Evolutionary conservation across 1,140 invertebrate genomes (phyloP), one percentile per base, ranked within the genome.

Genomic region (Portunus trituberculatus): DNA sequence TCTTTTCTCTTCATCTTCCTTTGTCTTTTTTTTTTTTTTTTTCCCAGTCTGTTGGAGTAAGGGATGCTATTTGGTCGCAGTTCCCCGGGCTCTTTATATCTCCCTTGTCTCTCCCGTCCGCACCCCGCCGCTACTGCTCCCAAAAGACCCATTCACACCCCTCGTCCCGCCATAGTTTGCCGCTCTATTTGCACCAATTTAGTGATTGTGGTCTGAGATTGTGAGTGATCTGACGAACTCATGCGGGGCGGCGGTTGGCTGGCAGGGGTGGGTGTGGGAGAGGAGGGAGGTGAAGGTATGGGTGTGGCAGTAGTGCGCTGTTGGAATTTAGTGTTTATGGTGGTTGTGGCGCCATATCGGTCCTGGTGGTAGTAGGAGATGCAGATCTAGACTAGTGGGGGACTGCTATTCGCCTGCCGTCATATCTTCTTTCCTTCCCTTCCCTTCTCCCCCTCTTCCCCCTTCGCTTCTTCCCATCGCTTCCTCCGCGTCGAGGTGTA

Each of bases 181-280:
- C 48, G 89, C 28, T 31, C 90, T 91, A 91, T 91, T 91, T 91
- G 90, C 59, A 91, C 52, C 90, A 91, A 91, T 91, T 91, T 91
- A 91, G 32, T 91, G 90, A 91, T 91, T 91, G 90, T 76, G 52
- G 90, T 91, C 90, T 91, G 90, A 91, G 90, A 91, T 91, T 91
- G 90, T 91, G 52, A 46, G 52, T 67, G 90, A 91, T 91, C 46
- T n/a, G 29, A 28, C 52, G 52, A 29, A 76, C 29, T 91, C 52
- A 91, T 76, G 52, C 32, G 39, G 25, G 76, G 52, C 76, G 90
- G 31, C 90, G 28, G 39, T 16, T 89, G 87, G 7, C 4, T 0
- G 10, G 89, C 48, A 16, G 52, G 89, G n/a, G n/a, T 2, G 46
- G 52, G 20, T 4, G 3, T 46, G n/a, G 46, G 29, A 46, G 28